phyloP scores from a whole-genome alignment of 1,140 invertebrate species.

The Ostrea denselamellosa region DNA sequence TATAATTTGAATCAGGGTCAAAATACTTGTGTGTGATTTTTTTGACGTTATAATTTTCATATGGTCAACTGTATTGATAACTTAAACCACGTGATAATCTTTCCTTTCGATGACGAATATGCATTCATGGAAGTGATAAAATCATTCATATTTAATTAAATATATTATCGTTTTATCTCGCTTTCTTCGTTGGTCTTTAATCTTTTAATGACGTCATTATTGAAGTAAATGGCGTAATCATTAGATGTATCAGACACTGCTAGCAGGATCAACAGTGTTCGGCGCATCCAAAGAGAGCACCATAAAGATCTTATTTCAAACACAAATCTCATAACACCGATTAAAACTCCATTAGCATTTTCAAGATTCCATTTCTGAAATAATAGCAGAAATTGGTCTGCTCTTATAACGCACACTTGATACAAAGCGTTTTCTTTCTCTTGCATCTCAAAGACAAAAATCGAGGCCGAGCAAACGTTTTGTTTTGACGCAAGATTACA shows the following conservation, averaged over 20 bases:
- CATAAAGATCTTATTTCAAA: conserved; percentile 17
- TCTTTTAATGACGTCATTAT: conserved; percentile 28
- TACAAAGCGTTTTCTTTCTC: conserved; percentile 6
- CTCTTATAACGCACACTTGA: conserved; percentile 23
- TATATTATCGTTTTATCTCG: neutral
- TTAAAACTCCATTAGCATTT: conserved; percentile 27
- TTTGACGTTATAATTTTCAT: too few relatives aligned
- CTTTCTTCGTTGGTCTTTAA: conserved; percentile 7
- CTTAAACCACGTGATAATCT: neutral
- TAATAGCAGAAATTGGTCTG: conserved; percentile 26
- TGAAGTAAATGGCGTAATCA: conserved; percentile 27
- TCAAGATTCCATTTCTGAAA: conserved; percentile 35
- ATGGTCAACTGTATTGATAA: too few relatives aligned
- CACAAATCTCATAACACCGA: conserved; percentile 12
- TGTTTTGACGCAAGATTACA: conserved; percentile 37
- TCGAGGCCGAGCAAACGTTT: conserved; percentile 30
- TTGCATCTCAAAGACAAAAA: conserved; percentile 15
- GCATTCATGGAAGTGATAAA: neutral
- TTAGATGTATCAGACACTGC: conserved; percentile 2
- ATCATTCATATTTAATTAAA: neutral
- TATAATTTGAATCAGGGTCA: too few relatives aligned
- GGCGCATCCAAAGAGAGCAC: neutral
- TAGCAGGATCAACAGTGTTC: neutral
- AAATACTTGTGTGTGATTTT: too few relatives aligned
- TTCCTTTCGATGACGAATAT: neutral